A percentile compares a stretch with the other conserved stretches of the same genome.
phyloP scores from a whole-genome alignment of 35 echinoderm and acorn worm species.

The Patiria miniata region DNA sequence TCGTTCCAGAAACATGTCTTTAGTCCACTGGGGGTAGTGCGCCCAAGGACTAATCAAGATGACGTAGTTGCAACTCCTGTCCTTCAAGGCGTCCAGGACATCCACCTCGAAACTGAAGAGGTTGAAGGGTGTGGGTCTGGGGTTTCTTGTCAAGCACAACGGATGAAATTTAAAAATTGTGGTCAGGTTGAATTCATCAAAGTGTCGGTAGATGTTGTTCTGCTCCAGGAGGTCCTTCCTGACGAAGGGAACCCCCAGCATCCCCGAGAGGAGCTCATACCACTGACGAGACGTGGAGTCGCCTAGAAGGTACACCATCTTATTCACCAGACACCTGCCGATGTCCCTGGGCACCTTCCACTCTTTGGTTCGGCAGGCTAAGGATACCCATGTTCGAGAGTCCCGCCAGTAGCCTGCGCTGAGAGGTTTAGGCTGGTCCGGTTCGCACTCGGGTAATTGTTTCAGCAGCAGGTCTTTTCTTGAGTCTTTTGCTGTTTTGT shows the following conservation, averaged over 20 bases:
- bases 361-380: not conserved
- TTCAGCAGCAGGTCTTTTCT: not conserved
- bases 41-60: slow-evolving; percentile 28
- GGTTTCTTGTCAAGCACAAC: not conserved
- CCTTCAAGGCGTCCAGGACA: not conserved
- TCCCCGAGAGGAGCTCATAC: not conserved
- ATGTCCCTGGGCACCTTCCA: too few relatives aligned
- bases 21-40: slow-evolving; percentile 23
- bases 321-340: slow-evolving; percentile 16
- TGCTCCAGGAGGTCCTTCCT: not conserved
- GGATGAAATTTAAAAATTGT: not conserved
- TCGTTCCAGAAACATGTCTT: not conserved
- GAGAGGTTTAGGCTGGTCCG: not conserved
- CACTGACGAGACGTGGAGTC: not conserved
- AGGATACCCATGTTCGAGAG: not conserved
- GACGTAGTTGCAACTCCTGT: slow-evolving; percentile 7
- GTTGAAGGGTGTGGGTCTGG: not conserved
- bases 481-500: too few relatives aligned
- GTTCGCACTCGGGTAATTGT: not conserved
- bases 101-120: not conserved
- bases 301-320: not conserved
- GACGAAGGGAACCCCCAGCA: not conserved
- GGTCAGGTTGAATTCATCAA: not conserved
- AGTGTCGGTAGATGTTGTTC: not conserved
- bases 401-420: slow-evolving; percentile 1